These are phyloP conservation scores for Tinea pellionella DNA, from an alignment of 2,888 invertebrate genomes.

Conservation along the genomic window DNA sequence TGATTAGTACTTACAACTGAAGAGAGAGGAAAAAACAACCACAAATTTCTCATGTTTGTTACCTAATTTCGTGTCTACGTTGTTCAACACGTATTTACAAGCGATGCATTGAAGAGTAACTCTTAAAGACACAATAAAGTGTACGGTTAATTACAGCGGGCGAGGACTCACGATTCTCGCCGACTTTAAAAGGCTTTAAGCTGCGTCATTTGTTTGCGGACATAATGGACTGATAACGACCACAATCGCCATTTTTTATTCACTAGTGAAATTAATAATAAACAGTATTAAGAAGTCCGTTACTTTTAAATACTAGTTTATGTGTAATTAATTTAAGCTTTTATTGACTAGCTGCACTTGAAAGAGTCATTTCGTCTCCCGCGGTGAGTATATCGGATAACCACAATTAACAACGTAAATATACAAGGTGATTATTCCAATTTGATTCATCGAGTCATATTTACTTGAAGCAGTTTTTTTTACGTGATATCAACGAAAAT, in stretches of 20 bases:
- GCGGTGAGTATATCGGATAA: too few species aligned
- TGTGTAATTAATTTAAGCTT: neutral
- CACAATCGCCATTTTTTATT: constrained; percentile 37
- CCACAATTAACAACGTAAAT: too few species aligned
- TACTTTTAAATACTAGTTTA: neutral
- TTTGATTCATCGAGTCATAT: too few species aligned
- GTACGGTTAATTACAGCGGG: constrained; percentile 49
- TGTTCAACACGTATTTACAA: neutral
- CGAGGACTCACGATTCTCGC: constrained; percentile 58
- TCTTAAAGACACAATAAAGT: constrained; percentile 34
- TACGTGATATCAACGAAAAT: neutral
- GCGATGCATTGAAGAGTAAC: constrained; percentile 8
- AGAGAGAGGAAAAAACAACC: neutral
- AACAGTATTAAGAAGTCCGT: neutral
- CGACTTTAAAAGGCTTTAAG: constrained; percentile 60
- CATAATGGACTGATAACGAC: constrained; percentile 64
- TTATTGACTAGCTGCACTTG: neutral
- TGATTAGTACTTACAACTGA: too few species aligned
- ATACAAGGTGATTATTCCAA: too few species aligned
- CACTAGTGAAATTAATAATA: neutral
- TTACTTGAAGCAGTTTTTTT: too few species aligned
- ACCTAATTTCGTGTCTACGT: constrained; percentile 4
- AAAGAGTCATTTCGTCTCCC: neutral
- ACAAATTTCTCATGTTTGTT: constrained; percentile 5
- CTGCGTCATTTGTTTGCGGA: constrained; percentile 53